Evolutionary conservation across 2,797 vertebrate genomes (phyloP), one percentile per base, ranked within the genome.

Genomic region (Pangasius macronema): DNA sequence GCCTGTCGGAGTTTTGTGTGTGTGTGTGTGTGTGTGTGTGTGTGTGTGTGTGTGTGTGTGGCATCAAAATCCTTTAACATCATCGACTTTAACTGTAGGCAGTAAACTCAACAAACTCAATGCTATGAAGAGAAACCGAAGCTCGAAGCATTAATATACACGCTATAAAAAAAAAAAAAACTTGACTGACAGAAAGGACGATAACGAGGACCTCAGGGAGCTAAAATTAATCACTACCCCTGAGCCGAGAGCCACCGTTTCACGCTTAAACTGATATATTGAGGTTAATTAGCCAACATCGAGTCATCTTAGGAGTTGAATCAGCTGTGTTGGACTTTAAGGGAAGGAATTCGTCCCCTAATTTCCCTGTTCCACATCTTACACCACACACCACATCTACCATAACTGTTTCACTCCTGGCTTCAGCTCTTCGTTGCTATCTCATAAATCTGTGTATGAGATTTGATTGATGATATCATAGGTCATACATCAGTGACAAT

Each of bases 251-350:
- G 42, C n/a, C 81, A 49, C 16, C 7, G 27, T 4, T 55, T n/a
- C 9, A 0, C 51, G 9, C 11, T 51, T 68, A 68, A 68, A 53
- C 11, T 83, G 46, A 83, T 83, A 68, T 53, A 83, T 36, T 82
- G 81, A 68, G 63, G 82, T 83, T 83, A 83, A 83, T 83, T 53
- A 83, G 82, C 42, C n/a, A 11, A 49, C 39, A 65, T 63, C 24
- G 14, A 46, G 10, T 65, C 39, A 49, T 65, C 80, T 39, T 39
- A 61, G 1, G 55, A 61, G 55, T 27, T 3, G 22, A 59, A 33
- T 65, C 59, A 65, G 59, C 1, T 3, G 9, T 2, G 24, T 24
- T 42, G 24, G 6, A 82, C 57, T 82, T 42, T 14, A 16, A 24
- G 22, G 79, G 63, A 59, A 55, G n/a, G 76, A 79, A 39, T 27